These are phyloP conservation scores for Sebastes jordani DNA, from an alignment of 2,797 vertebrate species.

Conservation along the genomic window DNA sequence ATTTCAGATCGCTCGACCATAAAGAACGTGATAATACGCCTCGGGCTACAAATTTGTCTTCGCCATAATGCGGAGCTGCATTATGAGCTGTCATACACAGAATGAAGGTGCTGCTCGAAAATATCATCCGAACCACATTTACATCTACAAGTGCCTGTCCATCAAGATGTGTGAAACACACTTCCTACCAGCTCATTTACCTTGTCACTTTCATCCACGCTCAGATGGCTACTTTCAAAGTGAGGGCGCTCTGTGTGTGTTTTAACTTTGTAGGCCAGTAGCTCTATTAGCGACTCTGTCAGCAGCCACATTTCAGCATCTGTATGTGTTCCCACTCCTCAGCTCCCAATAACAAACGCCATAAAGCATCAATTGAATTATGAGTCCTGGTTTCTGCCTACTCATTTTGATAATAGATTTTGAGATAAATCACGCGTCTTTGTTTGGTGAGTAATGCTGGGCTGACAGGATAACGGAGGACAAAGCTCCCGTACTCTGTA, in stretches of 20 bases:
- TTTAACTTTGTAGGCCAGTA: constrained; percentile 53
- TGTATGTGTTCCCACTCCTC: constrained; percentile 45
- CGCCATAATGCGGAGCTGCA: not conserved
- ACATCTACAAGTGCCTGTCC: constrained; percentile 38
- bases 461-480: constrained; percentile 53
- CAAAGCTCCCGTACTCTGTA: constrained; percentile 47
- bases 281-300: constrained; percentile 67
- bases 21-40: constrained; percentile 27
- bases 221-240: constrained; percentile 43
- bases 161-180: constrained; percentile 54
- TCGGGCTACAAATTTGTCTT: constrained; percentile 12
- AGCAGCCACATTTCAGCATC: constrained; percentile 66
- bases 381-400: constrained; percentile 65
- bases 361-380: constrained; percentile 70
- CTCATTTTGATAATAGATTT: constrained; percentile 75
- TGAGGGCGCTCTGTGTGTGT: constrained; percentile 30
- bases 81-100: constrained; percentile 1
- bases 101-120: constrained; percentile 22
- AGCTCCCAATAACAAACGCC: constrained; percentile 58
- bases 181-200: constrained; percentile 60
- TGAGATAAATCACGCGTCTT: constrained; percentile 64
- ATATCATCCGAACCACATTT: constrained; percentile 24
- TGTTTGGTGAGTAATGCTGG: constrained; percentile 57
- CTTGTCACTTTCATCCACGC: constrained; percentile 41
- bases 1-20: constrained; percentile 29